A percentile compares a stretch with the other conserved stretches of the same genome.
These are phyloP conservation scores for Antheraea assamensis DNA, from an alignment of 2,888 invertebrate species.

Conservation along the genomic window DNA sequence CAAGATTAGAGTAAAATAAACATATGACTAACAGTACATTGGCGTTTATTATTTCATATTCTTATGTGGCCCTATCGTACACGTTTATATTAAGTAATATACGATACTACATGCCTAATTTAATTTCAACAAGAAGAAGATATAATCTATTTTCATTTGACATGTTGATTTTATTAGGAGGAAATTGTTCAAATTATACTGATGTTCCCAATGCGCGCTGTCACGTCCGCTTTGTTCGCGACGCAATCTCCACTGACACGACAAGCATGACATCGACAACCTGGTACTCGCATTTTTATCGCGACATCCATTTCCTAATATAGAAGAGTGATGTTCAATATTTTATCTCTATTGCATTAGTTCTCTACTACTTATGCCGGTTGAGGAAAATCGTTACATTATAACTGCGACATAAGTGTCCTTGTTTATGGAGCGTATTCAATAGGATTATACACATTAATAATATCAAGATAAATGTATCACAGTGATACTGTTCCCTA, in stretches of 20 bases:
- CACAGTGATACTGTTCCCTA: too few relatives aligned
- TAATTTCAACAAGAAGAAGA: neutral
- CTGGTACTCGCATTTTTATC: slow-evolving; percentile 3
- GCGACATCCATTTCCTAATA: neutral
- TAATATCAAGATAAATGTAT: too few relatives aligned
- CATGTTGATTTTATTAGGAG: neutral
- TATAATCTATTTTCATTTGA: neutral
- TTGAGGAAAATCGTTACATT: neutral
- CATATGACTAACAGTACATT: too few relatives aligned
- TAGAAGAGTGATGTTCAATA: neutral
- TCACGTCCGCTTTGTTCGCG: neutral
- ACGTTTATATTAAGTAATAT: too few relatives aligned
- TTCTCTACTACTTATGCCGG: neutral
- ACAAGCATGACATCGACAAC: neutral
- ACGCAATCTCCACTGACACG: neutral
- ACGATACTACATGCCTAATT: neutral
- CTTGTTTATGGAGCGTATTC: neutral
- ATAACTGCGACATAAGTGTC: neutral
- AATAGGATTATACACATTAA: too few relatives aligned
- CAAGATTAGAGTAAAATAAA: too few relatives aligned
- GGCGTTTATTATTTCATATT: too few relatives aligned
- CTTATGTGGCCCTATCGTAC: too few relatives aligned
- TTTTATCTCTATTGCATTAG: neutral
- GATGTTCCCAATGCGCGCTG: neutral
- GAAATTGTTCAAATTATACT: neutral